Evolutionary conservation across 2,888 invertebrate species (phyloP).

Genomic region (Charanyca ferruginea): DNA sequence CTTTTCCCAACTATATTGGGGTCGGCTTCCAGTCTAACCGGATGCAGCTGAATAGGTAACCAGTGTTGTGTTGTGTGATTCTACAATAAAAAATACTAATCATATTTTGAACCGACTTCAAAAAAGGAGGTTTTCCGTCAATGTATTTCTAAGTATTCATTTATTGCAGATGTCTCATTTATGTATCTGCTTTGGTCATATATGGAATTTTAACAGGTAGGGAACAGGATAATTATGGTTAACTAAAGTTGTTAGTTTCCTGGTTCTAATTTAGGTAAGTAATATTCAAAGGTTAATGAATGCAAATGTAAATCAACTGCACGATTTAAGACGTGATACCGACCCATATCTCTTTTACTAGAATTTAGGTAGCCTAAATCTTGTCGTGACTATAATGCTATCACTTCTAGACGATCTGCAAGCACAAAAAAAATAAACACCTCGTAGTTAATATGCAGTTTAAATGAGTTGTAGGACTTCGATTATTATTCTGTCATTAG

Average conservation of each 20-base stretch:
- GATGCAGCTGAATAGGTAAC: too few relatives aligned
- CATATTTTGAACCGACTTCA: too few relatives aligned
- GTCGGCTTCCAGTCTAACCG: too few relatives aligned
- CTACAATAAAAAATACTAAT: too few relatives aligned
- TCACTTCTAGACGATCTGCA: conserved; percentile 30
- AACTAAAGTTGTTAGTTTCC: conserved; percentile 12
- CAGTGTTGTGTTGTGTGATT: too few relatives aligned
- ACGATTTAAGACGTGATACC: conserved; percentile 14
- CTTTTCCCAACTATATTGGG: too few relatives aligned
- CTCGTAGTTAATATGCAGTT: too few relatives aligned
- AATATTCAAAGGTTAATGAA: conserved; percentile 25
- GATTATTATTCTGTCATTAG: too few relatives aligned
- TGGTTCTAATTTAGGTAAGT: conserved; percentile 13
- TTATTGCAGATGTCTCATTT: too few relatives aligned
- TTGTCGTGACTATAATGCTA: conserved; percentile 19
- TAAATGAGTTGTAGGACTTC: too few relatives aligned
- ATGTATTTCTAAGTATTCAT: too few relatives aligned
- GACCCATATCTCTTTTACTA: neutral
- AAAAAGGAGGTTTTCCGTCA: too few relatives aligned
- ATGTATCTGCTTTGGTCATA: neutral
- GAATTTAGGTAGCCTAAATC: conserved; percentile 4
- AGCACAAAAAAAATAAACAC: neutral
- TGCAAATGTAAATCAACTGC: conserved; percentile 1
- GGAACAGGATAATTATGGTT: neutral
- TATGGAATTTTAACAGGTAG: neutral